Percentiles rank a stretch among this genome's conserved stretches.
These are phyloP conservation scores for Eumaeus atala DNA, from an alignment of 1,140 invertebrate species.

Conservation along the genomic window DNA sequence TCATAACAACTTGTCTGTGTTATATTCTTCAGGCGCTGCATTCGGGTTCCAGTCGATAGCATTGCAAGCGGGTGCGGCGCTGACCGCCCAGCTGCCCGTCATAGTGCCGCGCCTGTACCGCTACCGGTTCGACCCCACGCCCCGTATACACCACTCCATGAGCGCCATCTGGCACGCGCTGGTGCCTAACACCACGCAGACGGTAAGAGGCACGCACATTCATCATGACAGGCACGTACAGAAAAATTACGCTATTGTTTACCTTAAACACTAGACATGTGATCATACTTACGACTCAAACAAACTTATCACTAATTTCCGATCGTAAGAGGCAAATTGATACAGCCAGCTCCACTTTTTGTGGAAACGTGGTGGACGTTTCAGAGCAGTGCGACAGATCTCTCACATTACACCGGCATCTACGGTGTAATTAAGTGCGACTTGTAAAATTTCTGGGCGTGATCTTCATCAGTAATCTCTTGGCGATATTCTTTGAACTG, in stretches of 20 bases:
- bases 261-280: neutral
- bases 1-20: neutral
- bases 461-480: too few relatives aligned
- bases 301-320: too few relatives aligned
- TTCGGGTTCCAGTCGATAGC: conserved; percentile 93
- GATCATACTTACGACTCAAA: neutral
- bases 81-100: conserved; percentile 85
- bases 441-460: too few relatives aligned
- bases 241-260: too few relatives aligned
- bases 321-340: too few relatives aligned
- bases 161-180: conserved; percentile 92
- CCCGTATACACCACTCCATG: conserved; percentile 93
- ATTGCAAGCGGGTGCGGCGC: conserved; percentile 84
- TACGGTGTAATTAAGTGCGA: too few relatives aligned
- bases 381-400: too few relatives aligned
- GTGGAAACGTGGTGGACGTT: too few relatives aligned
- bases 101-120: conserved; percentile 93
- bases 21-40: conserved; percentile 82
- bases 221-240: neutral
- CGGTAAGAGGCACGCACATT: conserved; percentile 73
- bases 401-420: too few relatives aligned
- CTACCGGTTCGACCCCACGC: conserved; percentile 93
- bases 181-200: conserved; percentile 89
- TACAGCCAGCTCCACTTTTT: too few relatives aligned
- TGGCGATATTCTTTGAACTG: too few relatives aligned